Evolutionary conservation across 2,888 invertebrate genomes (phyloP).

Genomic region (Acanthosoma haemorrhoidale): DNA sequence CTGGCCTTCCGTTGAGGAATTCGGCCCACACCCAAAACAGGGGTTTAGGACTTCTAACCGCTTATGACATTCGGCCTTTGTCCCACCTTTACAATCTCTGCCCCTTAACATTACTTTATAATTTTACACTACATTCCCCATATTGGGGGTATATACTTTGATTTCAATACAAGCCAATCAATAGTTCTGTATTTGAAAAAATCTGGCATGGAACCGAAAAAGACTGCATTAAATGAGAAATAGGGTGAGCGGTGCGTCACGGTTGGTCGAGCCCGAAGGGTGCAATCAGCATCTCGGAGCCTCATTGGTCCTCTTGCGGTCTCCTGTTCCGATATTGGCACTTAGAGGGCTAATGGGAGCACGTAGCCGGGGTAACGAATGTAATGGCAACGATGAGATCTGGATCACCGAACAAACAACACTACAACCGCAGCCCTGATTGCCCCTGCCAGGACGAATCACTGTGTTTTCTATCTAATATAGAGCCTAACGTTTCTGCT

Average conservation of each 20-base stretch:
- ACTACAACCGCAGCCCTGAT: constrained; percentile 5
- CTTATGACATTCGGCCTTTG: too few relatives aligned
- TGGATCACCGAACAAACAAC: constrained; percentile 23
- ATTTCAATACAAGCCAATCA: too few relatives aligned
- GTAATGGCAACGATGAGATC: constrained; percentile 28
- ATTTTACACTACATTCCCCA: too few relatives aligned
- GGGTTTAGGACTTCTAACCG: too few relatives aligned
- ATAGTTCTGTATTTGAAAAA: too few relatives aligned
- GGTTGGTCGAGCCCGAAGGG: not conserved
- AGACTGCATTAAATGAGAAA: constrained; percentile 22
- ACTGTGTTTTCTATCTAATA: constrained; percentile 14
- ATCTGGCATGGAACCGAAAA: too few relatives aligned
- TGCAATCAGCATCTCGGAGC: not conserved
- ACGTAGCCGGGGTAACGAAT: constrained; percentile 28
- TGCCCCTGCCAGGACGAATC: not conserved
- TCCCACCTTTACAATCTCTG: too few relatives aligned
- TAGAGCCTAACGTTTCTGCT: constrained; percentile 12
- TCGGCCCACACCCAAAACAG: too few relatives aligned
- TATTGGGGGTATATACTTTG: too few relatives aligned
- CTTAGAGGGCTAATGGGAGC: constrained; percentile 22
- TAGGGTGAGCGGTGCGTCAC: not conserved
- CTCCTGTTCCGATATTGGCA: constrained; percentile 15
- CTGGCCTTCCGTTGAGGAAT: too few relatives aligned
- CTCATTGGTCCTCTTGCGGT: constrained; percentile 21
- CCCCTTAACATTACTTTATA: too few relatives aligned